Percentiles rank a stretch among this genome's conserved stretches.
Evolutionary conservation across 2,888 invertebrate species (phyloP).

Genomic region (Bhutanitis thaidina): DNA sequence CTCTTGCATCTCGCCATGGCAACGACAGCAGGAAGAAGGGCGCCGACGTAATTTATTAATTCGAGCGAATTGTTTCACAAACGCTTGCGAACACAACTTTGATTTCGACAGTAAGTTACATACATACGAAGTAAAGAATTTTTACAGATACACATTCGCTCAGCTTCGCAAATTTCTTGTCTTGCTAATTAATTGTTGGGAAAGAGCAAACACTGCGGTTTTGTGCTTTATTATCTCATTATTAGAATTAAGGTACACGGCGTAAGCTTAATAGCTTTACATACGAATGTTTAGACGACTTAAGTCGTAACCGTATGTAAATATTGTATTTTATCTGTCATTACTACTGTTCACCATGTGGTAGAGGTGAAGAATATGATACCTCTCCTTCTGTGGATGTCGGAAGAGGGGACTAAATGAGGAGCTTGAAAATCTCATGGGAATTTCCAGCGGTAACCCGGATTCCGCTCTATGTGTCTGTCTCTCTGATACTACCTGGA

Average conservation of each 20-base stretch:
- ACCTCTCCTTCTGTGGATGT: too few relatives aligned
- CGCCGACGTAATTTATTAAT: constrained; percentile 62
- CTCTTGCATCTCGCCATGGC: constrained; percentile 32
- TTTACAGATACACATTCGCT: background rate
- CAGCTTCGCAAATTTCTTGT: background rate
- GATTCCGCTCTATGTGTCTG: too few relatives aligned
- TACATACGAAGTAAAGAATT: background rate
- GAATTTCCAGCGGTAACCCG: too few relatives aligned
- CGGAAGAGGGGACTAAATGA: too few relatives aligned
- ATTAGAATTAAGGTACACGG: background rate
- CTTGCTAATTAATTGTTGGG: background rate
- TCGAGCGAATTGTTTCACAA: constrained; percentile 50
- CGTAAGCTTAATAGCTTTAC: background rate
- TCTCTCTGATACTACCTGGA: too few relatives aligned
- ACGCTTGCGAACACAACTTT: constrained; percentile 29
- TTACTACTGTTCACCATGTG: too few relatives aligned
- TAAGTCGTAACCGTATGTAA: too few relatives aligned
- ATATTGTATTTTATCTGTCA: too few relatives aligned
- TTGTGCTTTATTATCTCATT: constrained; percentile 7
- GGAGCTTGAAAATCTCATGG: too few relatives aligned
- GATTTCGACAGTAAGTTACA: constrained; percentile 5
- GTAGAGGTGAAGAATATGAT: too few relatives aligned
- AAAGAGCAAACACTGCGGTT: background rate
- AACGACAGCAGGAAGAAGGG: constrained; percentile 50
- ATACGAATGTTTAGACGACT: too few relatives aligned